phyloP scores from a whole-genome alignment of 2,797 vertebrate species.

The Mallotus villosus region DNA sequence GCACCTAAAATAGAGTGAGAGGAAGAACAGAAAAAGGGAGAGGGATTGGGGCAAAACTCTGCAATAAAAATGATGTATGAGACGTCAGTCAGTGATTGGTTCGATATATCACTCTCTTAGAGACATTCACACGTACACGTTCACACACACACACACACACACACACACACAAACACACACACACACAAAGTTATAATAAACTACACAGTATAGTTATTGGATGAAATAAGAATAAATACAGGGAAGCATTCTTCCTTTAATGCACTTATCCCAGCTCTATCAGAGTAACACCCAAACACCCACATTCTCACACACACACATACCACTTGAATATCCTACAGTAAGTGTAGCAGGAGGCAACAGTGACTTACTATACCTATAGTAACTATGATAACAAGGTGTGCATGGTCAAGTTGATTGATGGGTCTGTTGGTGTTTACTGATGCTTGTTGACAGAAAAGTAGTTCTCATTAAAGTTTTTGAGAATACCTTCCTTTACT shows the following conservation, averaged over 20 bases:
- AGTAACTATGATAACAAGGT: constrained; percentile 40
- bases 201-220: constrained; percentile 50
- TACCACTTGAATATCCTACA: not conserved
- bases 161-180: constrained; percentile 4
- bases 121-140: constrained; percentile 21
- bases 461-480: constrained; percentile 19
- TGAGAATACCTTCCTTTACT: not conserved
- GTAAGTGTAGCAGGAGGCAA: not conserved
- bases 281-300: constrained; percentile 5
- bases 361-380: not conserved
- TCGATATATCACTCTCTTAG: constrained; percentile 67
- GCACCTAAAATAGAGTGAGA: constrained; percentile 12
- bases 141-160: constrained; percentile 2
- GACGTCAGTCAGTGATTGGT: constrained; percentile 64
- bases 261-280: constrained; percentile 39
- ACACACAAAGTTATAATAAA: constrained; percentile 33
- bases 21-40: constrained; percentile 39
- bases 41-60: constrained; percentile 59
- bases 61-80: constrained; percentile 79
- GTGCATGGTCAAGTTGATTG: constrained; percentile 39
- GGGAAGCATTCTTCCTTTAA: constrained; percentile 50
- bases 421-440: constrained; percentile 44
- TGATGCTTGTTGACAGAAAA: constrained; percentile 35
- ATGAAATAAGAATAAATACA: constrained; percentile 64
- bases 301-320: constrained; percentile 20